Conservation (phyloP, 1,140 invertebrate genomes). For the Zaprionus tsacasi region DNA sequence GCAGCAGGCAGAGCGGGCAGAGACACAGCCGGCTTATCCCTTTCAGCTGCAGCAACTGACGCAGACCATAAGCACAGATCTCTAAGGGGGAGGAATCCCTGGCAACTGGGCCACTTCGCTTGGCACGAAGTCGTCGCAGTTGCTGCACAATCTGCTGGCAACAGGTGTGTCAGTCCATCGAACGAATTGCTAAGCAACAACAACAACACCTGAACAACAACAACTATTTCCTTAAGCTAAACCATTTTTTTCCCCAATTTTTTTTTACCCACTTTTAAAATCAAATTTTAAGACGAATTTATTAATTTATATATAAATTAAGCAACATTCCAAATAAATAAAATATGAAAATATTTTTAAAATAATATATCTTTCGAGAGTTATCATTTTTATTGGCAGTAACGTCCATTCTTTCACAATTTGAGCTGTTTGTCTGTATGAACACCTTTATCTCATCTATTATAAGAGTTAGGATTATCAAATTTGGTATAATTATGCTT, state of each 20-base stretch:
- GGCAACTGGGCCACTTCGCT: constrained; percentile 48
- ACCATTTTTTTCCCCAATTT: constrained; percentile 1
- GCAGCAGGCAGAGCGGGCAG: constrained; percentile 8
- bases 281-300: constrained; percentile 38
- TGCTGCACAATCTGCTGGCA: constrained; percentile 51
- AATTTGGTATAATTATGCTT: no score
- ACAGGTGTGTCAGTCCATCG: constrained; percentile 59
- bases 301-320: constrained; percentile 24
- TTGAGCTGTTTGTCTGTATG: no score
- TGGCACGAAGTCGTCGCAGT: constrained; percentile 45
- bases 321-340: constrained; percentile 11
- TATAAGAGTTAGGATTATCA: no score
- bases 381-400: neutral
- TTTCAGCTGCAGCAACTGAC: constrained; percentile 46
- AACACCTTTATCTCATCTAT: no score
- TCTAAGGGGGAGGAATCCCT: constrained; percentile 18
- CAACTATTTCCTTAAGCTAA: constrained; percentile 19
- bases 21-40: neutral
- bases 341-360: constrained; percentile 6
- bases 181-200: constrained; percentile 24
- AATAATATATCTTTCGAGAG: neutral
- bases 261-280: constrained; percentile 27
- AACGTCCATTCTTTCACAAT: no score
- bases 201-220: constrained; percentile 9
- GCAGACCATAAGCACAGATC: constrained; percentile 68